Conservation (phyloP, 2,113 vertebrate genomes). For the Rhinoptilus africanus region DNA sequence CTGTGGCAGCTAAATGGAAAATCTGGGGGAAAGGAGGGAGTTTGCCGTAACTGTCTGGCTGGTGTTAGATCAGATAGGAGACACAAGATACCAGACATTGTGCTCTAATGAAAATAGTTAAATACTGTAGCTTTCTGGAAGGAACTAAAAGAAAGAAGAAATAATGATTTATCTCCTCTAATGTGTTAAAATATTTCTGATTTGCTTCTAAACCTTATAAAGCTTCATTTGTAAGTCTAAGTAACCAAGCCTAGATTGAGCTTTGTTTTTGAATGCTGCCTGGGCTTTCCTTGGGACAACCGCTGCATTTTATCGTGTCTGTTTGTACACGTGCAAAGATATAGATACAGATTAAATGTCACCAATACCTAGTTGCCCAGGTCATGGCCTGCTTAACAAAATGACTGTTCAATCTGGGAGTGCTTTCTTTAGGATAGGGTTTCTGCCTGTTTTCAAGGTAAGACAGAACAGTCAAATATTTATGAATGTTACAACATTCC, state of each 20-base stretch:
- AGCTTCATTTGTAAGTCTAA: background rate
- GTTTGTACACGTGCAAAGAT: conserved; percentile 48
- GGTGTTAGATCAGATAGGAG: background rate
- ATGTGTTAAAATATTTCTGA: background rate
- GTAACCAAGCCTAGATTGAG: background rate
- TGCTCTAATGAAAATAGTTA: background rate
- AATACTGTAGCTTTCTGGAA: background rate
- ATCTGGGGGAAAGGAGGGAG: background rate
- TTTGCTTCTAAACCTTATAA: background rate
- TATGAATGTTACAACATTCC: conserved; percentile 63
- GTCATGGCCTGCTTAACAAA: conserved; percentile 57
- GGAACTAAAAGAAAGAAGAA: background rate
- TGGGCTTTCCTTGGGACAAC: conserved; percentile 1
- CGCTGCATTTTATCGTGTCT: conserved; percentile 21
- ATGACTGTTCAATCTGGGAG: conserved; percentile 51
- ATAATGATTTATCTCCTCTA: background rate
- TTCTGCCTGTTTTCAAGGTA: conserved; percentile 69
- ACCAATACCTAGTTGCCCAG: conserved; percentile 5
- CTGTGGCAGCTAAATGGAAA: background rate
- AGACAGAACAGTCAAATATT: conserved; percentile 69
- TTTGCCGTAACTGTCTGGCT: background rate
- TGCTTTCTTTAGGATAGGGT: conserved; percentile 64
- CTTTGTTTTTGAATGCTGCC: background rate
- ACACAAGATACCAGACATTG: background rate
- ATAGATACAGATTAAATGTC: conserved; percentile 47